Conservation (phyloP, 1,140 invertebrate species). For the Calephelis virginiensis region DNA sequence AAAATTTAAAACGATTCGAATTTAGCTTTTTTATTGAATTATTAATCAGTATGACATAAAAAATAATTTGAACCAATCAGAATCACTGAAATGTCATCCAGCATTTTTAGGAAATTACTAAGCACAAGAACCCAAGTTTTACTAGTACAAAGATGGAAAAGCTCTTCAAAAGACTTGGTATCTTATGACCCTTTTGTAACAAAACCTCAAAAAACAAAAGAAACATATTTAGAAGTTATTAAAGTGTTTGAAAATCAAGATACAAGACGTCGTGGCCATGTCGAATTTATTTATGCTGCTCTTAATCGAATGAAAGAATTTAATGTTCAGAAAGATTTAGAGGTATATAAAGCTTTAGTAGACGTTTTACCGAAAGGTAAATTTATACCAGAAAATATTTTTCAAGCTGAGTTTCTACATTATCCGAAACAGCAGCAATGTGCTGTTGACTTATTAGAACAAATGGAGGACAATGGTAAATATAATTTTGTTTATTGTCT, state of each 20-base stretch:
- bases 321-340: conserved; percentile 93
- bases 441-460: conserved; percentile 89
- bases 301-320: conserved; percentile 94
- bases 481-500: conserved; percentile 12
- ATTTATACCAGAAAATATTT: conserved; percentile 88
- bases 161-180: conserved; percentile 57
- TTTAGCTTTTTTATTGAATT: too few species aligned
- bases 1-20: too few species aligned
- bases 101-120: conserved; percentile 43
- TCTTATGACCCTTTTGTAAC: conserved; percentile 78
- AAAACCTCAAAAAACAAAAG: conserved; percentile 83
- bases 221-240: conserved; percentile 86
- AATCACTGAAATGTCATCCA: not conserved
- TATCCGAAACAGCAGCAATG: conserved; percentile 97
- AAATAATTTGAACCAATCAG: too few species aligned
- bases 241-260: conserved; percentile 83
- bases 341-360: conserved; percentile 93
- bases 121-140: conserved; percentile 37
- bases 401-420: conserved; percentile 93
- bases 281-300: conserved; percentile 96
- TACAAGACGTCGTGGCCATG: conserved; percentile 86
- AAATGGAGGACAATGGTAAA: conserved; percentile 94
- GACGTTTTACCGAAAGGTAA: conserved; percentile 95
- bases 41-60: too few species aligned
- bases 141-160: conserved; percentile 51